Base-by-base conservation (phyloP, 2,113 vertebrate species). In the Poicephalus gulielmi region DNA sequence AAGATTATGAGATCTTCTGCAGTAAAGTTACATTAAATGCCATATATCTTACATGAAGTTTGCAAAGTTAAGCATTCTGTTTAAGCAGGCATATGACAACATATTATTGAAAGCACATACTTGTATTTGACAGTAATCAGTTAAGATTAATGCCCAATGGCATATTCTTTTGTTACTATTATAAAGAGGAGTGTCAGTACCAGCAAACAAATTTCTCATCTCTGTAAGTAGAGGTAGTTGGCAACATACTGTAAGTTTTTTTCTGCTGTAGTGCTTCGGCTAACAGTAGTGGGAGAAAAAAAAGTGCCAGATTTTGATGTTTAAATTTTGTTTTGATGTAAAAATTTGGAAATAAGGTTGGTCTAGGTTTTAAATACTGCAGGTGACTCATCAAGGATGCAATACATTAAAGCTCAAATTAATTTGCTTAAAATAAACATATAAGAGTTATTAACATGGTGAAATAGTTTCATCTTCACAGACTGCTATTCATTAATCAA, bases 191-290 rank as follows among this genome's bases (percentile, higher is more conserved):
- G 16, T 27, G 17, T 80, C 28, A 23, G 6, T 18, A 62, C 33
- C 1, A 10, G 24, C 16, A 62, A 80, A 64, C 6, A 90, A 83
- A 52, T 79, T 71, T 68, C 23, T 46, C 17, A 17, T 17, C 5
- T 5, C 7, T 77, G 7, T 37, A 19, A 33, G 22, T 8, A 62
- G 11, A 53, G 11, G 5, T 46, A 74, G 18, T 16, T 70, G 57
- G 16, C 9, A 84, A 37, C 25, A 22, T 31, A 25, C 1, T 31
- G 5, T 0, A n/a, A 23, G 0, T 1, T 10, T 33, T 33, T 66
- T 79, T 27, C 14, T 3, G 4, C 17, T 37, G 6, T 35, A n/a
- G 13, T 60, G 52, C 7, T 83, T 57, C 20, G 39, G 7, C 3
- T 39, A 50, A 47, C 4, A 63, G 4, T 7, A 16, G 7, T 3